Conservation (phyloP, 2,797 vertebrate species). For the Babyrousa celebensis region DNA sequence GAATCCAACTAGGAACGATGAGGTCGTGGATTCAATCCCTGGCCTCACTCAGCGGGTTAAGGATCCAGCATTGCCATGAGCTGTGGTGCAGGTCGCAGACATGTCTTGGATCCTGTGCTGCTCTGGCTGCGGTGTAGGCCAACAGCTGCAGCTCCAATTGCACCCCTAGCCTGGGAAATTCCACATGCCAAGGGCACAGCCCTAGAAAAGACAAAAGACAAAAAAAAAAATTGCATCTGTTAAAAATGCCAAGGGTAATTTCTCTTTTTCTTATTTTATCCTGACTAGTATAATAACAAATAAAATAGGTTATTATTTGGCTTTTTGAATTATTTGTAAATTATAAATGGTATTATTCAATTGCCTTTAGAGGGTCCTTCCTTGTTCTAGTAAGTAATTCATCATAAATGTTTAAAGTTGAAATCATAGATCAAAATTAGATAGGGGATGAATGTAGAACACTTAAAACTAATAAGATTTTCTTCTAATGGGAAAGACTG, state of each 20-base stretch:
- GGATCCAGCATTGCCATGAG: too few relatives aligned
- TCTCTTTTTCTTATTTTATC: background rate
- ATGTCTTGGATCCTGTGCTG: too few relatives aligned
- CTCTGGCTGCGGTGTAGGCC: too few relatives aligned
- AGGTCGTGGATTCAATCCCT: too few relatives aligned
- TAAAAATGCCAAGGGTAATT: background rate
- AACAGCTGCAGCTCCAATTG: too few relatives aligned
- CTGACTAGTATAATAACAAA: background rate
- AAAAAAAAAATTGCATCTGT: background rate
- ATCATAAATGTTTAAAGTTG: background rate
- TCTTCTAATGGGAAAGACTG: background rate
- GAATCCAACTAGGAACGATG: too few relatives aligned
- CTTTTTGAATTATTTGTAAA: background rate
- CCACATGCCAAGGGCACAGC: too few relatives aligned
- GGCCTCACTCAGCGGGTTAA: too few relatives aligned
- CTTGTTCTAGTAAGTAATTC: background rate
- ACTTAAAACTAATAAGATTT: background rate
- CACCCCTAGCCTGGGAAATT: too few relatives aligned
- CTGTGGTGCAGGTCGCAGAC: too few relatives aligned
- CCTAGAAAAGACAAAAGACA: too few relatives aligned
- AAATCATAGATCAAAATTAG: background rate
- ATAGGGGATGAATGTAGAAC: background rate
- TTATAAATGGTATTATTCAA: background rate
- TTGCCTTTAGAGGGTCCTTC: background rate
- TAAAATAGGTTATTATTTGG: background rate